These are phyloP conservation scores for Avahi laniger DNA, from an alignment of 2,797 vertebrate genomes.

Conservation along the genomic window DNA sequence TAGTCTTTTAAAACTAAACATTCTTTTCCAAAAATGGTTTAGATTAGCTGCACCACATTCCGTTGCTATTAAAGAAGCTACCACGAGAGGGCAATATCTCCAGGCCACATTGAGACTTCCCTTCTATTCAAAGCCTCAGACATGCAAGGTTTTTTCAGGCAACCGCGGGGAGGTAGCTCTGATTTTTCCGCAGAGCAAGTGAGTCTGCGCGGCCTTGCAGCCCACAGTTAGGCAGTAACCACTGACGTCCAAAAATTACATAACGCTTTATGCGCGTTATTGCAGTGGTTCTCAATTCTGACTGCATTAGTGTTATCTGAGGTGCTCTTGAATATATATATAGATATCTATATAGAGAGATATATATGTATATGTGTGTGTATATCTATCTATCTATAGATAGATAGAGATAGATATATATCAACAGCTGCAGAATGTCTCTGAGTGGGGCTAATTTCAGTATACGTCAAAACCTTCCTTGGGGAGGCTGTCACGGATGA, in stretches of 20 bases:
- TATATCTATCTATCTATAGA: no score
- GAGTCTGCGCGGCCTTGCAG: background rate
- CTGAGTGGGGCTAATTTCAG: background rate
- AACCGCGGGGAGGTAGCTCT: background rate
- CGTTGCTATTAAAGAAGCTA: constrained; percentile 30
- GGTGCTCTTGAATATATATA: background rate
- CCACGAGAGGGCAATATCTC: background rate
- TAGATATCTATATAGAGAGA: no score
- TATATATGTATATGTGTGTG: no score
- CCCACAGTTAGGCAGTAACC: background rate
- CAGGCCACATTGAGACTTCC: background rate
- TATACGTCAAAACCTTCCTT: background rate
- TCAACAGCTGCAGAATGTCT: background rate
- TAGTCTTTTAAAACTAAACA: background rate
- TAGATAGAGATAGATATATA: no score
- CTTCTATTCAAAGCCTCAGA: background rate
- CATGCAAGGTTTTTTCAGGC: background rate
- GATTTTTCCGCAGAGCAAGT: background rate
- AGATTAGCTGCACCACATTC: background rate
- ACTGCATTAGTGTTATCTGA: background rate
- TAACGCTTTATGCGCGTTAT: background rate
- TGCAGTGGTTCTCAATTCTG: background rate
- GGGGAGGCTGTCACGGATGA: background rate
- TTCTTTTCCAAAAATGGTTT: background rate
- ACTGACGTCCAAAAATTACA: constrained; percentile 1